Evolutionary conservation across 1,140 invertebrate species (phyloP), one percentile per base, ranked within the genome.

Genomic region (Carposina sasakii): DNA sequence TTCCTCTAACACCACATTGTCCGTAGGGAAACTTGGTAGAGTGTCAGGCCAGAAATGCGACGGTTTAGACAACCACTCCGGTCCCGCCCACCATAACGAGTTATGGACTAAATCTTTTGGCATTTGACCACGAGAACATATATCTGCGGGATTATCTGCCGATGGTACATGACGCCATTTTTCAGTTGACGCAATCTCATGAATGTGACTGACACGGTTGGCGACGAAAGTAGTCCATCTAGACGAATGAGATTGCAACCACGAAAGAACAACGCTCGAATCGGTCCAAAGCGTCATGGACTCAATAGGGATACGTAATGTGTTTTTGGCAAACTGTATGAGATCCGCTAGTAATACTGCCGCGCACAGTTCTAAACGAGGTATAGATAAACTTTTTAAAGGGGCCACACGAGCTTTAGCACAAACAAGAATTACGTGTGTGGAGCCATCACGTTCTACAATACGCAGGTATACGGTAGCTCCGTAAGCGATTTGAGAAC

Each of bases 361-460:
- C 6, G 64, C 85, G 36, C 57, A 73, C 10, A 87, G 60, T 62
- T 88, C 86, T 24, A 88, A 51, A 47, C 76, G 37, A 1, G 87
- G 85, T n/a, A 88, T 69, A 3, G 77, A 70, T 1, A 47, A 46
- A 10, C 44, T 36, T 60, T 85, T 82, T 3, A 85, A 34, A 9
- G 86, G 86, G 22, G 79, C 71, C 2, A 87, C 81, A 24, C 76
- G 52, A 23, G 68, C 57, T 55, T 87, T 86, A 2, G 66, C 51
- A 42, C 57, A 65, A 0, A 83, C 34, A n/a, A 53, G 20, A 10
- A 28, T 30, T 1, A 62, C 48, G 4, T 52, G 30, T 22, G 58
- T 12, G 3, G 10, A 9, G 26, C 34, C 33, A n/a, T 46, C 40
- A 28, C 13, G 50, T 49, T 57, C 47, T 8, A 34, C 48, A 12